Evolutionary conservation across 2,113 vertebrate genomes (phyloP).

Genomic region (Calyptomena viridis): DNA sequence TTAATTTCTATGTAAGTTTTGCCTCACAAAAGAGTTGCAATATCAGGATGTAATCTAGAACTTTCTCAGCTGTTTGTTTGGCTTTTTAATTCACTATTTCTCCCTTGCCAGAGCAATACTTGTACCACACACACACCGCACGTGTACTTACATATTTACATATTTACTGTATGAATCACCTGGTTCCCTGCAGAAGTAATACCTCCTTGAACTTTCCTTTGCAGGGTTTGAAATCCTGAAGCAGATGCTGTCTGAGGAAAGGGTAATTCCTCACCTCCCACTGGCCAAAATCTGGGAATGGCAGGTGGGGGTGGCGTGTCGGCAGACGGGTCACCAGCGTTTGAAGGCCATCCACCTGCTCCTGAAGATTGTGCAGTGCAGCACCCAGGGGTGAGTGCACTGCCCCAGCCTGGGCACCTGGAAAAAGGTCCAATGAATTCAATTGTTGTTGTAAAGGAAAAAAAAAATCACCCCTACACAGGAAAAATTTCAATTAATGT

Average conservation of each 20-base stretch:
- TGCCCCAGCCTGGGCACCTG: background rate
- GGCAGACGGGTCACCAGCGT: conserved; percentile 90
- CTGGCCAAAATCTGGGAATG: conserved; percentile 92
- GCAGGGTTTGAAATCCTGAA: conserved; percentile 96
- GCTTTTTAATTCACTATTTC: background rate
- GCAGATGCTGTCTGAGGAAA: conserved; percentile 92
- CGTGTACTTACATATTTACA: background rate
- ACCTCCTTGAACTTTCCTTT: background rate
- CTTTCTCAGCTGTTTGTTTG: background rate
- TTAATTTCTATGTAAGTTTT: background rate
- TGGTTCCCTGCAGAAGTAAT: background rate
- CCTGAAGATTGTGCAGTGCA: conserved; percentile 86
- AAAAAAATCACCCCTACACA: background rate
- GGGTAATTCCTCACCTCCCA: conserved; percentile 83
- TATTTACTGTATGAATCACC: background rate
- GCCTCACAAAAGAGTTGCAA: background rate
- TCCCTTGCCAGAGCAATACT: background rate
- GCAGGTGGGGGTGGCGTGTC: conserved; percentile 94
- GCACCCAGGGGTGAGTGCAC: conserved; percentile 76
- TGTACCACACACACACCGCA: background rate
- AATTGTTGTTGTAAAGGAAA: background rate
- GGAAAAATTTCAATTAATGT: background rate
- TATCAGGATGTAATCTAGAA: background rate
- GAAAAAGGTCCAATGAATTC: background rate
- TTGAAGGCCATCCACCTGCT: conserved; percentile 93